Percentiles rank a stretch among this genome's conserved stretches.
Conservation (phyloP, 2,888 invertebrate species). For the Camponotus fellah region DNA sequence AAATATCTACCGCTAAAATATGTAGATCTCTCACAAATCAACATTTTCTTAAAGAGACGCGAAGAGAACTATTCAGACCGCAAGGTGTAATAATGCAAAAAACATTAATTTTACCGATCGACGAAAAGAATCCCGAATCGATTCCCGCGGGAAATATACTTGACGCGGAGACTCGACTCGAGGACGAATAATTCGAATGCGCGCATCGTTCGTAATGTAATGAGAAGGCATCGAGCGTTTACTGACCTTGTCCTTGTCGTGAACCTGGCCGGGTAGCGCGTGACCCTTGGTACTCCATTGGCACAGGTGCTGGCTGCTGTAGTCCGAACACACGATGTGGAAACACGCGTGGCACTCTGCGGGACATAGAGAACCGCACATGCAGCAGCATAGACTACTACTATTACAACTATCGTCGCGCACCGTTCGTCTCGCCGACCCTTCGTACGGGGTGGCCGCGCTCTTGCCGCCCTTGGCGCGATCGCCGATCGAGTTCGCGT, state of each 20-base stretch:
- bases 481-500: conserved; percentile 57
- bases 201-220: background rate
- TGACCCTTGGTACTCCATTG: conserved; percentile 84
- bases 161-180: background rate
- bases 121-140: background rate
- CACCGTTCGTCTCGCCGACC: conserved; percentile 41
- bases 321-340: conserved; percentile 88
- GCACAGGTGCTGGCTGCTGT: conserved; percentile 83
- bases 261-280: conserved; percentile 82
- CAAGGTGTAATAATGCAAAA: background rate
- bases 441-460: conserved; percentile 43
- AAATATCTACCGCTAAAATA: background rate
- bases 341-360: conserved; percentile 90
- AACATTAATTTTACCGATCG: background rate
- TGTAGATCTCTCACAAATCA: background rate
- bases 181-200: conserved; percentile 9
- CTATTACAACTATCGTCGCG: conserved; percentile 40
- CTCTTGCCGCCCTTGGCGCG: conserved; percentile 58
- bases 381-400: conserved; percentile 87
- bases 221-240: conserved; percentile 26
- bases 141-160: background rate
- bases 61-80: background rate
- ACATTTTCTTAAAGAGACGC: background rate
- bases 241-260: conserved; percentile 84
- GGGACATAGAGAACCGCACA: conserved; percentile 88